A percentile compares a stretch with the other conserved stretches of the same genome.
Evolutionary conservation across 2,113 vertebrate genomes (phyloP).

Genomic region (Aix galericulata): DNA sequence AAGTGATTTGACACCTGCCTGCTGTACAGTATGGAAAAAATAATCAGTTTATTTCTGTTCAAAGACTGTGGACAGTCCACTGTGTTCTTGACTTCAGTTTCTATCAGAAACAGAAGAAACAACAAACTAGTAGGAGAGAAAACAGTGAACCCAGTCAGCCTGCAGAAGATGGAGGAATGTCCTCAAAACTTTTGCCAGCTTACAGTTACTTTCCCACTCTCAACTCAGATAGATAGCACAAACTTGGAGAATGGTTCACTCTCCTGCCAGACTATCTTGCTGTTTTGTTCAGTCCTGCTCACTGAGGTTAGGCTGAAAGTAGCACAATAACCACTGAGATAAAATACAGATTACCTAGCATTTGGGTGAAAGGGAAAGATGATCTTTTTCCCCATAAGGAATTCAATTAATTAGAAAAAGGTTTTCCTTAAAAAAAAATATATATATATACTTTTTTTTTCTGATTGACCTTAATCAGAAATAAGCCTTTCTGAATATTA

Average conservation of each 20-base stretch:
- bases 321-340: background rate
- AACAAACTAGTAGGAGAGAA: background rate
- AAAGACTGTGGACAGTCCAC: background rate
- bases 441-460: background rate
- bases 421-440: background rate
- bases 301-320: background rate
- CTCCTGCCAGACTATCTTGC: background rate
- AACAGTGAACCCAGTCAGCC: background rate
- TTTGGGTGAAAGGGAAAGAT: background rate
- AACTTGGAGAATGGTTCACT: background rate
- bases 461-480: background rate
- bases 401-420: background rate
- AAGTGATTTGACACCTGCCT: background rate
- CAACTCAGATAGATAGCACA: background rate
- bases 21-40: background rate
- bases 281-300: background rate
- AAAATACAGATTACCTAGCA: background rate
- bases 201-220: background rate
- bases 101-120: background rate
- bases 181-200: background rate
- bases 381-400: background rate
- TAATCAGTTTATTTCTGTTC: background rate
- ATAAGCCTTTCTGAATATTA: background rate
- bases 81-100: background rate
- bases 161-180: background rate